phyloP scores from a whole-genome alignment of 2,113 vertebrate species.

The Progne subis region DNA sequence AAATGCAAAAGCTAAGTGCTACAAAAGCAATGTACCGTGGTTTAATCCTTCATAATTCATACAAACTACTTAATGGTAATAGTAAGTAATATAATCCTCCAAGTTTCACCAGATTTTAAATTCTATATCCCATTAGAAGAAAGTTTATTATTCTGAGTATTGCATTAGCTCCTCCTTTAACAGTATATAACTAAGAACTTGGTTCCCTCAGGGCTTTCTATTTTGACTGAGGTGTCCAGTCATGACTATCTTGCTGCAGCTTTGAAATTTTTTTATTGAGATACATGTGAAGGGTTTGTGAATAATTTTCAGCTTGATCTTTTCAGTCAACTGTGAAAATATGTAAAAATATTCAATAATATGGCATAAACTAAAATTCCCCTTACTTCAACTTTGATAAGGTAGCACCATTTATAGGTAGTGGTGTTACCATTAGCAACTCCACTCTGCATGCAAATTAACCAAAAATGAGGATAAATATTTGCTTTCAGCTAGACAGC shows the following conservation, averaged over 20 bases:
- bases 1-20: not conserved
- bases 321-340: not conserved
- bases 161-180: not conserved
- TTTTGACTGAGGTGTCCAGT: not conserved
- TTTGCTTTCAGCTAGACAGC: not conserved
- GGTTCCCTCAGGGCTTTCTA: not conserved
- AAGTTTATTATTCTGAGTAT: not conserved
- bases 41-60: not conserved
- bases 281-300: not conserved
- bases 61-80: not conserved
- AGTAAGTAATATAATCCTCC: not conserved
- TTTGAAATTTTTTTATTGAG: not conserved
- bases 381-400: not conserved
- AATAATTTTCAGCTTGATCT: not conserved
- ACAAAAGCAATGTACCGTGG: not conserved
- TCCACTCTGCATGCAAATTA: not conserved
- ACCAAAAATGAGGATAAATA: not conserved
- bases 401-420: not conserved
- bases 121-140: not conserved
- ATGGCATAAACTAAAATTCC: not conserved
- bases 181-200: not conserved
- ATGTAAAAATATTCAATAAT: not conserved
- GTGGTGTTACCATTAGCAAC: not conserved
- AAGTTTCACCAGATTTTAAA: not conserved
- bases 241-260: fast-evolving